Percentiles rank a stretch among this genome's conserved stretches.
Evolutionary conservation across 1,140 invertebrate genomes (phyloP).

Genomic region (Drosophila sechellia): DNA sequence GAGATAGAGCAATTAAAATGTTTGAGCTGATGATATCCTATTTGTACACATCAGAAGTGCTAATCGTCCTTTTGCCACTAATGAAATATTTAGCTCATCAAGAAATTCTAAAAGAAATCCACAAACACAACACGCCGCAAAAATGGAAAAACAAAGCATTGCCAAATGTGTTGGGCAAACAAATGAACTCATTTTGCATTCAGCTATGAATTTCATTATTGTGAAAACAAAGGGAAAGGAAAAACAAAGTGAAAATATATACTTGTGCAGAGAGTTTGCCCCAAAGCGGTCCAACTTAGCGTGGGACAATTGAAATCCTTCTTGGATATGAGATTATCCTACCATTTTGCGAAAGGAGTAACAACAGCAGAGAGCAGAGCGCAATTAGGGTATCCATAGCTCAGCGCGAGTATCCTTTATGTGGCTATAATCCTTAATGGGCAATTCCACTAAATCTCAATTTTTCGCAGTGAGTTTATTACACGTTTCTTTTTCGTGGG

Average conservation of each 20-base stretch:
- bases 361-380: conserved; percentile 49
- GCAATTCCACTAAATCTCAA: conserved; percentile 37
- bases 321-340: conserved; percentile 34
- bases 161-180: conserved; percentile 36
- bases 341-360: conserved; percentile 57
- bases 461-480: conserved; percentile 19
- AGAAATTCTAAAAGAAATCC: not conserved
- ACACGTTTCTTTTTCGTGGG: conserved; percentile 17
- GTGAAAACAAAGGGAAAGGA: conserved; percentile 19
- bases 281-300: conserved; percentile 2
- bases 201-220: conserved; percentile 45
- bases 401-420: conserved; percentile 38
- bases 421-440: conserved; percentile 53
- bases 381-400: conserved; percentile 62
- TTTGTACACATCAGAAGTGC: not conserved
- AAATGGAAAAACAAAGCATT: conserved; percentile 19
- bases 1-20: too few species aligned
- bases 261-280: conserved; percentile 4
- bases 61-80: not conserved
- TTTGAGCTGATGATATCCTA: too few species aligned
- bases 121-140: not conserved
- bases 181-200: conserved; percentile 50
- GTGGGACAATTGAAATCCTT: not conserved
- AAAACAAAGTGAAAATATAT: conserved; percentile 25
- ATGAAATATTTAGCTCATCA: not conserved